Evolutionary conservation across 2,888 invertebrate species (phyloP).

Genomic region (Hoplodrina blanda): DNA sequence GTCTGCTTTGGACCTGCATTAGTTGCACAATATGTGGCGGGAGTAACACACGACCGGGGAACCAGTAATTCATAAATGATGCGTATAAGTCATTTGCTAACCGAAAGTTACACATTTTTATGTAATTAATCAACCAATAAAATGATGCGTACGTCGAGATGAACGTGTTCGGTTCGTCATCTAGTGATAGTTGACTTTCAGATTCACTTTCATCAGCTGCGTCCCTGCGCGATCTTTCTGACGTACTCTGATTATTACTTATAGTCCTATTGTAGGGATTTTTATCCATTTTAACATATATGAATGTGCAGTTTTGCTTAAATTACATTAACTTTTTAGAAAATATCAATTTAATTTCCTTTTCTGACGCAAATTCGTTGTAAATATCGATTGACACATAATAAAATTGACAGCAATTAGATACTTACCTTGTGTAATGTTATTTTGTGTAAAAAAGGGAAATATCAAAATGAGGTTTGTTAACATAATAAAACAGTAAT

Average conservation of each 20-base stretch:
- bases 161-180: constrained; percentile 68
- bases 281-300: constrained; percentile 76
- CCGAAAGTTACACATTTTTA: constrained; percentile 77
- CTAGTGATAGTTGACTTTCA: constrained; percentile 57
- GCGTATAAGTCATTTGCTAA: constrained; percentile 77
- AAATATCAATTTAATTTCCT: constrained; percentile 33
- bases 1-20: constrained; percentile 73
- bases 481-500: constrained; percentile 41
- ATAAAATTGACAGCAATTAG: constrained; percentile 12
- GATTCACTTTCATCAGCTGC: constrained; percentile 10
- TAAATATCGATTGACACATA: constrained; percentile 33
- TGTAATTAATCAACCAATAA: constrained; percentile 78
- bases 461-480: not conserved
- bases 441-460: not conserved
- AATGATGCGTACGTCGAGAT: constrained; percentile 81
- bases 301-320: constrained; percentile 57
- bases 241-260: constrained; percentile 70
- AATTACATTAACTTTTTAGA: constrained; percentile 71
- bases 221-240: constrained; percentile 63
- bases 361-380: constrained; percentile 22
- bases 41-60: constrained; percentile 70
- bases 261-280: constrained; percentile 66
- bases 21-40: constrained; percentile 79
- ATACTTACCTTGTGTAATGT: not conserved
- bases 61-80: constrained; percentile 72